These are phyloP conservation scores for Poeciliopsis turneri DNA, from an alignment of 2,797 vertebrate genomes.

Conservation along the genomic window DNA sequence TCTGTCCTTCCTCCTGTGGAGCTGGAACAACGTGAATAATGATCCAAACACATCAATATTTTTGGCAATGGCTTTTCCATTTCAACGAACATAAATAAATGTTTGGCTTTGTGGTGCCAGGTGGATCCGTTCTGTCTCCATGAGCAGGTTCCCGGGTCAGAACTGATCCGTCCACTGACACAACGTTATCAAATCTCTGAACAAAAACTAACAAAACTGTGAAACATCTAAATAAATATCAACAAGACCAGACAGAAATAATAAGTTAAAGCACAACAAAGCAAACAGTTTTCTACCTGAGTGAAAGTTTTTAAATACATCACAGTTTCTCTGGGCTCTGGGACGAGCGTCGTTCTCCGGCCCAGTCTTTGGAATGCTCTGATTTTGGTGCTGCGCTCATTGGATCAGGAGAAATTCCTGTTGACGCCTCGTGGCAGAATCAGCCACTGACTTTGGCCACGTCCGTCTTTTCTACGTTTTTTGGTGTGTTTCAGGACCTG, in stretches of 20 bases:
- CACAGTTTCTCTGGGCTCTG: conserved; percentile 57
- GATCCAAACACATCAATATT: conserved; percentile 40
- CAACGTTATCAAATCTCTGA: background rate
- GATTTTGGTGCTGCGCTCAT: conserved; percentile 75
- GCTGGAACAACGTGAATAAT: background rate
- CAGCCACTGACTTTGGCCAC: conserved; percentile 61
- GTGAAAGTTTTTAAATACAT: conserved; percentile 64
- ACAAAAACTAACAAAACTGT: conserved; percentile 30
- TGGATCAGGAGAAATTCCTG: conserved; percentile 30
- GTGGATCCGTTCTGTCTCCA: background rate
- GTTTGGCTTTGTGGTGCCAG: background rate
- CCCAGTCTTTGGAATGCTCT: conserved; percentile 79
- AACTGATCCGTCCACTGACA: too few relatives aligned
- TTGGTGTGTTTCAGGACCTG: conserved; percentile 19
- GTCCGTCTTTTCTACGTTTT: conserved; percentile 14
- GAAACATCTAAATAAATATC: conserved; percentile 71
- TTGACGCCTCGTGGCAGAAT: background rate
- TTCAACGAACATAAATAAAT: conserved; percentile 67
- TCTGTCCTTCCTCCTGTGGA: background rate
- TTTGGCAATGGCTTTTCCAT: conserved; percentile 66
- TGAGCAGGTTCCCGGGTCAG: too few relatives aligned
- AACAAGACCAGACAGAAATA: conserved; percentile 39
- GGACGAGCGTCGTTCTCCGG: conserved; percentile 57
- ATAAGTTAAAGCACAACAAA: conserved; percentile 75
- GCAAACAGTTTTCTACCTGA: conserved; percentile 71